A percentile compares a stretch with the other conserved stretches of the same genome.
These are phyloP conservation scores for Tipula vernalis DNA, from an alignment of 2,888 invertebrate genomes.

Conservation along the genomic window DNA sequence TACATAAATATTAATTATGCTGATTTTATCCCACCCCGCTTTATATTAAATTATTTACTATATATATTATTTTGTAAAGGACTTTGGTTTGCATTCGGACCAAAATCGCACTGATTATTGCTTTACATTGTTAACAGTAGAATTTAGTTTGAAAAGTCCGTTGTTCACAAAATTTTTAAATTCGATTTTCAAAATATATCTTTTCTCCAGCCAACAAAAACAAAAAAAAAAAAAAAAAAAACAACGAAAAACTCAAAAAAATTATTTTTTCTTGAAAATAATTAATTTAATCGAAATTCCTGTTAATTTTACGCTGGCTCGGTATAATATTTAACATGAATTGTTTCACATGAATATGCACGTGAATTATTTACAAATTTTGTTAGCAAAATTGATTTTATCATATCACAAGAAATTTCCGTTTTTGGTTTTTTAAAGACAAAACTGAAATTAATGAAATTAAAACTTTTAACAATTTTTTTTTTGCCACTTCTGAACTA, in stretches of 20 bases:
- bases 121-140: not conserved
- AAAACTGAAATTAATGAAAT: not conserved
- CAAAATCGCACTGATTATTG: not conserved
- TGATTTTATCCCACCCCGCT: not conserved
- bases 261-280: not conserved
- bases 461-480: not conserved
- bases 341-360: slow-evolving; percentile 10
- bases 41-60: not conserved
- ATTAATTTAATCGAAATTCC: not conserved
- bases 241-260: not conserved
- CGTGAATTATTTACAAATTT: not conserved
- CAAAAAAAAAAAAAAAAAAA: too few relatives aligned
- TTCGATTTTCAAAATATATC: not conserved
- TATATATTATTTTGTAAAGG: not conserved
- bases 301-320: slow-evolving; percentile 6
- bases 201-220: not conserved
- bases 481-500: not conserved
- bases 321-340: slow-evolving; percentile 10
- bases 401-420: not conserved
- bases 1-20: not conserved
- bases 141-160: not conserved
- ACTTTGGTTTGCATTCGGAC: not conserved
- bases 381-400: not conserved
- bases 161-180: not conserved
- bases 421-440: not conserved